These are phyloP conservation scores for Neoaliturus tenellus DNA, from an alignment of 2,888 invertebrate genomes.

Conservation along the genomic window DNA sequence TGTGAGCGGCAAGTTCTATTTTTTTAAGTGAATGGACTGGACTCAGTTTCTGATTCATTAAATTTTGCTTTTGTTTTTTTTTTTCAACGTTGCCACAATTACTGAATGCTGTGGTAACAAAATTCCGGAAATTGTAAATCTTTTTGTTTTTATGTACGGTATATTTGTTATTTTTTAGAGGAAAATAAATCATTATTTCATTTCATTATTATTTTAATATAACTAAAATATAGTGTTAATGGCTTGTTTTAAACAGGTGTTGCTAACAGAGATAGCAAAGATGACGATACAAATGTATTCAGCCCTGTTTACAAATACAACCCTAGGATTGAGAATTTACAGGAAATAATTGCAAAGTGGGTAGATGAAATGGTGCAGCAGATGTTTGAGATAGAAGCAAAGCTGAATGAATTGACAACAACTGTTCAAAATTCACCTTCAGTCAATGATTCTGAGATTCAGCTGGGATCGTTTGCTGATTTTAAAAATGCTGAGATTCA, in stretches of 20 bases:
- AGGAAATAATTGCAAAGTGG: constrained; percentile 9
- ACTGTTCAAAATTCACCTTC: constrained; percentile 4
- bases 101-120: too few species aligned
- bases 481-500: constrained; percentile 24
- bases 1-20: too few species aligned
- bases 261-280: not conserved
- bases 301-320: constrained; percentile 15
- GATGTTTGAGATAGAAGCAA: not conserved
- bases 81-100: too few species aligned
- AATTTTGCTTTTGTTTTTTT: too few species aligned
- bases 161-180: not conserved
- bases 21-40: too few species aligned
- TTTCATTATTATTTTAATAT: not conserved
- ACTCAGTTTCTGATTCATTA: too few species aligned
- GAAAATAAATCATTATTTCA: too few species aligned
- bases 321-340: not conserved
- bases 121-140: too few species aligned
- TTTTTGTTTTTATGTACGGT: not conserved
- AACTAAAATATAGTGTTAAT: not conserved
- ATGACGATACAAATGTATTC: constrained; percentile 11
- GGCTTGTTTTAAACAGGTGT: not conserved
- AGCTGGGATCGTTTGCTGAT: not conserved
- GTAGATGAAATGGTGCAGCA: not conserved
- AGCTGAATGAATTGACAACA: not conserved
- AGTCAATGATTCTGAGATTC: not conserved